Percentiles rank a stretch among this genome's conserved stretches.
Conservation (phyloP, 2,113 vertebrate genomes). For the Excalfactoria chinensis region DNA sequence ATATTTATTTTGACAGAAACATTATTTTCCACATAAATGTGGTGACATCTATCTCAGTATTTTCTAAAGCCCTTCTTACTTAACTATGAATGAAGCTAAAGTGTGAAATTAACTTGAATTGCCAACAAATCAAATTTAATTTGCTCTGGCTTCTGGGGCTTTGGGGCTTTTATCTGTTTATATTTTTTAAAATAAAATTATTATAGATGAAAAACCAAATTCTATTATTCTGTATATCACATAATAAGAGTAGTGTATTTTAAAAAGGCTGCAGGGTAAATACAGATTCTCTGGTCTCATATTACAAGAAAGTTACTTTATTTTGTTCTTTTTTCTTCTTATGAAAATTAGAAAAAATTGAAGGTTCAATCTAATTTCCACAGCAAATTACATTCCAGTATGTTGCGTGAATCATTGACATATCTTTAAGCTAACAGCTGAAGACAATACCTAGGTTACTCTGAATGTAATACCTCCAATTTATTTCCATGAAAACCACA, state of each 20-base stretch:
- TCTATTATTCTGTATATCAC: background rate
- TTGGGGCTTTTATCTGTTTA: background rate
- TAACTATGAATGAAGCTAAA: background rate
- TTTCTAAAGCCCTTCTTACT: background rate
- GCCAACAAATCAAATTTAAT: background rate
- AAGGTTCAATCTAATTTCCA: constrained; percentile 33
- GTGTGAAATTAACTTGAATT: background rate
- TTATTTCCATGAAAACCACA: no score
- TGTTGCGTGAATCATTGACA: background rate
- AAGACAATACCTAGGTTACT: background rate
- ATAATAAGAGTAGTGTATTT: background rate
- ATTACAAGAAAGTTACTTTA: background rate
- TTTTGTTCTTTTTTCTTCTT: constrained; percentile 23
- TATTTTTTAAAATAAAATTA: background rate
- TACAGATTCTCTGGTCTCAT: background rate
- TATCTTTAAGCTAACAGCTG: background rate
- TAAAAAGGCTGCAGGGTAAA: constrained; percentile 2
- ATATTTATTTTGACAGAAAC: background rate
- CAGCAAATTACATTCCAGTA: constrained; percentile 10
- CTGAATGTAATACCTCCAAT: no score
- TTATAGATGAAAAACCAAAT: background rate
- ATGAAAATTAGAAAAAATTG: constrained; percentile 27
- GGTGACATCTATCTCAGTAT: background rate
- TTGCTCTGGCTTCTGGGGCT: background rate
- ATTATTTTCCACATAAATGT: background rate